Base-by-base conservation (phyloP, 2,888 invertebrate species). In the Thera britannica region DNA sequence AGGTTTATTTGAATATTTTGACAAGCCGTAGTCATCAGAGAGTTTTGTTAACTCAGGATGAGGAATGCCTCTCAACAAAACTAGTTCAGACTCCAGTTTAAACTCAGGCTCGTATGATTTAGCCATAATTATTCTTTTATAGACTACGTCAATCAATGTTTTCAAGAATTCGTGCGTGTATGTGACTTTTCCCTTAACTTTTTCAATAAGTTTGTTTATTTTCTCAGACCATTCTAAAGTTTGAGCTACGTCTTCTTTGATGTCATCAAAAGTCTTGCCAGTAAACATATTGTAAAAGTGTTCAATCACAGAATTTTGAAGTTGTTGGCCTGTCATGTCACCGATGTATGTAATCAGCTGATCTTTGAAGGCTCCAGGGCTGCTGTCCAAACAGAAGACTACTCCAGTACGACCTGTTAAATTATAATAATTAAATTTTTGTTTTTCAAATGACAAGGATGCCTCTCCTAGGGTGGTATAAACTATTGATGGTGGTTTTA, bases 331-430 rank as follows among this genome's bases (percentile, higher is more conserved):
- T 1, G 78, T 76, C n/a, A 76, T 48, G 12, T 77, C 70, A 12
- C 82, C 83, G 9, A 82, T 56, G 61, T 79, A 77, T 8, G 80
- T 75, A 35, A 79, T 68, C 2, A 85, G 68, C 56, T 83, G 83
- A 0, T 65, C 63, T 49, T 74, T 73, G 41, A 84, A 67, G 9
- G 77, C 78, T 60, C 81, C 83, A 23, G 85, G 85, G 69, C 85
- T 84, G 64, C 82, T 83, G 65, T 84, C 83, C 68, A 85, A 71
- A 63, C 84, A 85, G 60, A 75, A 83, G 0, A 85, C 79, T 9
- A 77, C 63, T 8, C 85, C 85, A 3, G 9, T 62, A 49, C 34
- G 58, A n/a, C 64, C 58, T 58, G 46, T 51, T 34, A 51, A 8
- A 34, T 44, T 8, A 51, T 51, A 12, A 3, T 49, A 12, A 5